Evolutionary conservation across 2,888 invertebrate genomes (phyloP).

Genomic region (Xestia xanthographa): DNA sequence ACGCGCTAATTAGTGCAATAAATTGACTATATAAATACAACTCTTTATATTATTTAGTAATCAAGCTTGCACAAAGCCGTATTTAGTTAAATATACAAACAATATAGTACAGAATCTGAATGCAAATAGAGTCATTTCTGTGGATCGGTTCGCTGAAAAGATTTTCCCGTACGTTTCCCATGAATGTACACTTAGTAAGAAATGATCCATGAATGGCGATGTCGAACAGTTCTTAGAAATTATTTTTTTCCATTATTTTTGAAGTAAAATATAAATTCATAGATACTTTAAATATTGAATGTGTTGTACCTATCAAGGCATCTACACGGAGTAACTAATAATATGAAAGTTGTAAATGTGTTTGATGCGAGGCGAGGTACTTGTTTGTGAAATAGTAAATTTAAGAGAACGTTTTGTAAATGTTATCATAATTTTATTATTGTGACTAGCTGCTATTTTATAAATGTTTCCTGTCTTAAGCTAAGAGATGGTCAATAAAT

Average conservation of each 20-base stretch:
- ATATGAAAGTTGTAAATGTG: constrained; percentile 37
- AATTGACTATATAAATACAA: constrained; percentile 22
- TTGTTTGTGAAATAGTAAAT: constrained; percentile 74
- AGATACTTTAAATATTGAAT: constrained; percentile 20
- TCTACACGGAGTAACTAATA: constrained; percentile 30
- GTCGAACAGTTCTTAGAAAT: constrained; percentile 16
- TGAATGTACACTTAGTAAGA: constrained; percentile 17
- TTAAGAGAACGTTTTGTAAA: constrained; percentile 81
- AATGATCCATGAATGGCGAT: constrained; percentile 15
- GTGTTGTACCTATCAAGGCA: constrained; percentile 17
- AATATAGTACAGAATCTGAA: neutral
- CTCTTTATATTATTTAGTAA: constrained; percentile 27
- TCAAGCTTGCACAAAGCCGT: constrained; percentile 52
- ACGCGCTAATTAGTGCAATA: constrained; percentile 40
- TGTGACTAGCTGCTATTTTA: constrained; percentile 88
- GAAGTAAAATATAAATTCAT: neutral
- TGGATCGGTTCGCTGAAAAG: constrained; percentile 11
- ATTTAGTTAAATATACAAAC: constrained; percentile 29
- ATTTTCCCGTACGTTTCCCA: constrained; percentile 30
- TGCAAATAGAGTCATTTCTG: constrained; percentile 38
- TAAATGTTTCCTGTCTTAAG: constrained; percentile 88
- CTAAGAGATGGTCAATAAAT: constrained; percentile 87
- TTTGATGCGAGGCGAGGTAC: constrained; percentile 73
- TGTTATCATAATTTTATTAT: constrained; percentile 88
- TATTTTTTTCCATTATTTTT: constrained; percentile 17